Evolutionary conservation across 2,113 vertebrate genomes (phyloP), one percentile per base, ranked within the genome.

Genomic region (Hyperopisus bebe): DNA sequence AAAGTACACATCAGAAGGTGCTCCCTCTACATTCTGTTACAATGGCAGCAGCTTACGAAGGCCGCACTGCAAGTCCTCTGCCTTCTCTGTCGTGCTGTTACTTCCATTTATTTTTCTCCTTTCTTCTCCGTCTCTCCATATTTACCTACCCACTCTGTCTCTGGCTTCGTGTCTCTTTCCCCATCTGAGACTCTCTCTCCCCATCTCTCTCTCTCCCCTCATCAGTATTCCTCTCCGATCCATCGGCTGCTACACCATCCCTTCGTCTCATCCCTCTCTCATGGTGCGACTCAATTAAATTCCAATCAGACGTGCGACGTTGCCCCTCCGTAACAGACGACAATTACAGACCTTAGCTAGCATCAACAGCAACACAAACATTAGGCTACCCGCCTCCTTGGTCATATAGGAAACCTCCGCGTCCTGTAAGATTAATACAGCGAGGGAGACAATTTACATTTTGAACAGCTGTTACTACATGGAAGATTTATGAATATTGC

Each of bases 401-500:
- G 48, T 84, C 50, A 84, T 77, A 89, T 35, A 84, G 89, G 2
- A 17, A 58, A 62, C 31, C 77, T n/a, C 44, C 5, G 19, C 77
- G 51, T 62, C 53, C 77, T 42, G 13, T 13, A 47, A 89, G 80
- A 89, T 89, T 58, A 89, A 62, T 85, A 31, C 13, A 1, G 70
- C 3, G 47, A 53, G 77, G 89, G 89, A 85, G 39, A 85, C 48
- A 13, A 55, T 89, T 85, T 47, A 58, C 80, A 51, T 89, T 58
- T 74, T 77, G n/a, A 84, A 58, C 77, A 89, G 89, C 31, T 62
- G 50, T 53, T 89, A 15, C 48, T n/a, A 83, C 80, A 84, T 21
- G 87, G 42, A 58, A 46, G 77, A 44, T 42, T 39, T 27, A 89
- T 89, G 89, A 89, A 89, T 89, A 89, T 84, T 89, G 50, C 77